phyloP scores from a whole-genome alignment of 2,113 vertebrate species.

The Poeciliopsis retropinna region DNA sequence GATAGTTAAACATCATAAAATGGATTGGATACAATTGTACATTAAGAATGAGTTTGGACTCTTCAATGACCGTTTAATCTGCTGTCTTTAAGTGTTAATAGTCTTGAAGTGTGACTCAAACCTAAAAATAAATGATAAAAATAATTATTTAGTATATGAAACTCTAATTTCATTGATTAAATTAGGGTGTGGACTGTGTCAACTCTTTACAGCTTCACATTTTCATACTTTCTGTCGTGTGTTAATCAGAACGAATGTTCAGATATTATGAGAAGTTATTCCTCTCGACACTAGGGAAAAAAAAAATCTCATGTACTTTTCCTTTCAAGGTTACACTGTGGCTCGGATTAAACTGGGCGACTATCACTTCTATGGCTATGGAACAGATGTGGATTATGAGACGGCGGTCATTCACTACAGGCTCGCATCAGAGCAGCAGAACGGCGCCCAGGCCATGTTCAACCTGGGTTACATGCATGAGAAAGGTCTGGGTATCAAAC shows the following conservation, averaged over 20 bases:
- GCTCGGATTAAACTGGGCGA: conserved; percentile 97
- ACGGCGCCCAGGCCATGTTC: conserved; percentile 98
- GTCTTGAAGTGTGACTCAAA: no score
- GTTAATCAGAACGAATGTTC: not conserved
- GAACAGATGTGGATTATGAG: conserved; percentile 97
- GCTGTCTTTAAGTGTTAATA: no score
- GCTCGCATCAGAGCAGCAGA: conserved; percentile 95
- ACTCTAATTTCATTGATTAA: no score
- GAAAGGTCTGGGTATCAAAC: conserved; percentile 96
- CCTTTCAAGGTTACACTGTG: conserved; percentile 90
- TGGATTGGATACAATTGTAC: no score
- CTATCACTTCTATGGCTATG: conserved; percentile 98
- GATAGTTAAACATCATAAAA: no score
- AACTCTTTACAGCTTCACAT: no score
- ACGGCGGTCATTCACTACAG: conserved; percentile 97
- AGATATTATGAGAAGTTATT: not conserved
- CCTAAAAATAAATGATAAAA: no score
- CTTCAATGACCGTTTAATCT: no score
- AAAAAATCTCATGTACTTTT: not conserved
- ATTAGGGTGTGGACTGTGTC: no score
- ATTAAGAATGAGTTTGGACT: no score
- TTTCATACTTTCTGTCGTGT: not conserved
- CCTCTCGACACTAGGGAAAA: no score
- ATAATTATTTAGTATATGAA: no score
- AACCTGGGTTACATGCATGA: conserved; percentile 99